Base-by-base conservation (phyloP, 2,113 vertebrate genomes). In the Cynocephalus volans region DNA sequence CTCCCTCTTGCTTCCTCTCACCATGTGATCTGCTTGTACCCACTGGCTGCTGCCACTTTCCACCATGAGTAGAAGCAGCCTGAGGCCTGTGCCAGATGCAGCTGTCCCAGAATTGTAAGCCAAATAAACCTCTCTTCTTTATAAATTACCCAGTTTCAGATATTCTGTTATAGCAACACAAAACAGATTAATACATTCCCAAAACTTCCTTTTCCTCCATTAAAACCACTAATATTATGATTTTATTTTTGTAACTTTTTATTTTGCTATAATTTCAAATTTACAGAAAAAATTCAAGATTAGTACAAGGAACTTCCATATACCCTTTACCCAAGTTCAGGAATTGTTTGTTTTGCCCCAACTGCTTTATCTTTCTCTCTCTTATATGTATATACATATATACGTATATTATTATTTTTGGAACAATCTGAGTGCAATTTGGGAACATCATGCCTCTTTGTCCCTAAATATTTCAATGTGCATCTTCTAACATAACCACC, bases 211-310 rank as follows among this genome's bases (percentile, higher is more conserved):
- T 83, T 70, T 45, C 76, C 23, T 67, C 36, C 23, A 23, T 58
- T 65, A 58, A 84, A 80, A 82, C 23, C 26, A 80, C 48, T 28
- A 28, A 41, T 45, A 36, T 64, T 64, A 31, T 65, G 31, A 76
- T 62, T 81, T 82, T 56, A 58, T 41, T 77, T 52, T 87, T 45
- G 3, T 36, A 28, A 64, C 3, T 64, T 83, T 91, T 73, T 18
- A 50, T 31, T 69, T 79, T 48, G 21, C 54, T 75, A 19, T 75
- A 72, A 81, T 80, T 80, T 94, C 36, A 60, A 26, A 90, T 87
- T 28, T 70, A 26, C 5, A 23, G 75, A 31, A 76, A n/a, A 33
- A n/a, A 19, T 10, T 70, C 33, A 60, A 65, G 56, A 31, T 52
- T 83, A 64, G 5, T 9, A 48, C 36, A 70, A 41, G 24, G 28